These are phyloP conservation scores for Diceros bicornis DNA, from an alignment of 2,797 vertebrate genomes.

Conservation along the genomic window DNA sequence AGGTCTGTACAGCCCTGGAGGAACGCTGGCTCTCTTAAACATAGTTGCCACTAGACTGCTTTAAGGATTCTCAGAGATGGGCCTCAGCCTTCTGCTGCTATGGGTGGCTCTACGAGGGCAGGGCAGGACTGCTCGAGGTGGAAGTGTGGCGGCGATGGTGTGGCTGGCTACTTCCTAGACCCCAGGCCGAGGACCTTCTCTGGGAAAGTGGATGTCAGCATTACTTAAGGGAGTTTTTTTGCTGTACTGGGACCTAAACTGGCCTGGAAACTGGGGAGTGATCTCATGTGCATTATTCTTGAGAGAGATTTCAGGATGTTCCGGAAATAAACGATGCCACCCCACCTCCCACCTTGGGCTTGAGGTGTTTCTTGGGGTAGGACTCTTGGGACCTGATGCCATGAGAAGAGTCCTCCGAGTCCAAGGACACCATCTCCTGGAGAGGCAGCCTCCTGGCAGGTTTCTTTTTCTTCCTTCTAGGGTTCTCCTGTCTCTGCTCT, in stretches of 20 bases:
- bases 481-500: slow-evolving; percentile 40
- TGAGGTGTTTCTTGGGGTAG: background rate
- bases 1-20: background rate
- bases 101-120: background rate
- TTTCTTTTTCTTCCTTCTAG: slow-evolving; percentile 80
- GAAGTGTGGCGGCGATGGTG: background rate
- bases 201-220: slow-evolving; percentile 20
- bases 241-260: background rate
- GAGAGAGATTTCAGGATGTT: background rate
- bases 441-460: slow-evolving; percentile 58
- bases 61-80: background rate
- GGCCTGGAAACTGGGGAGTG: slow-evolving; percentile 2
- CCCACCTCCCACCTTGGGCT: background rate
- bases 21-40: background rate
- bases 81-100: background rate
- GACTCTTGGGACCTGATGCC: slow-evolving; percentile 49
- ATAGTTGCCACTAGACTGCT: background rate
- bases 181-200: background rate
- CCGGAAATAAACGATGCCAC: fast-evolving
- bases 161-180: background rate
- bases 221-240: slow-evolving; percentile 32
- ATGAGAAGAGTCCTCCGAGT: slow-evolving; percentile 60
- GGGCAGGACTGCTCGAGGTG: background rate
- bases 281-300: background rate
- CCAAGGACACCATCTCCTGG: background rate